phyloP scores from a whole-genome alignment of 2,888 invertebrate genomes.

The Troides oblongomaculatus region DNA sequence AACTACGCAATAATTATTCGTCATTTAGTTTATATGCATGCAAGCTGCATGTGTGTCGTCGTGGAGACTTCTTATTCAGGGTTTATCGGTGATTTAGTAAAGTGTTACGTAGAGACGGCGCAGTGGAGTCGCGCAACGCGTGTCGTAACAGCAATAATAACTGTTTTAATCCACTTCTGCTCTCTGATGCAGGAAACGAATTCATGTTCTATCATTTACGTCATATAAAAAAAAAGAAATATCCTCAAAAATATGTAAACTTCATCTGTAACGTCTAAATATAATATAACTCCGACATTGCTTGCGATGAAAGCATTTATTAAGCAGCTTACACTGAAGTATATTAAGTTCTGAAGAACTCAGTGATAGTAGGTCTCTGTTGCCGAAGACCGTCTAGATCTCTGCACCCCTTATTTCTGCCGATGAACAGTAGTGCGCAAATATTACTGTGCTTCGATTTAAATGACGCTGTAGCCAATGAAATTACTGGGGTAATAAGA shows the following conservation, averaged over 20 bases:
- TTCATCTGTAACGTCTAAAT: no score
- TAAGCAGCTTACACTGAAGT: no score
- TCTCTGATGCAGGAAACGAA: slow-evolving; percentile 12
- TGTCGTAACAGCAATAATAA: slow-evolving; percentile 21
- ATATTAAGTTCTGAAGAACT: no score
- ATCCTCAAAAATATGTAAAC: not conserved
- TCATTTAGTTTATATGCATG: not conserved
- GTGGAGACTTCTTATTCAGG: slow-evolving; percentile 1
- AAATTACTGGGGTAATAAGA: no score
- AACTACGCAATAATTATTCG: not conserved
- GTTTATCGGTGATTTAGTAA: slow-evolving; percentile 17
- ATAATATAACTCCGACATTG: not conserved
- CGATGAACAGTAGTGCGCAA: no score
- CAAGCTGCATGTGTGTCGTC: slow-evolving; percentile 1
- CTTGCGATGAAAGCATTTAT: no score
- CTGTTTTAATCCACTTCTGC: slow-evolving; percentile 19
- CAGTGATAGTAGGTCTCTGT: no score
- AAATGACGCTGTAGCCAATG: no score
- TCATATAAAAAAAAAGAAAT: not conserved
- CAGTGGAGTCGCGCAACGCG: slow-evolving; percentile 11
- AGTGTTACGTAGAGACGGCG: slow-evolving; percentile 19
- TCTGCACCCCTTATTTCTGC: no score
- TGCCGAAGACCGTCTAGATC: no score
- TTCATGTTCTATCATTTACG: not conserved
- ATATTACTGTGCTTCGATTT: no score